Conservation (phyloP, 2,113 vertebrate genomes). For the Paradoxurus hermaphroditus region DNA sequence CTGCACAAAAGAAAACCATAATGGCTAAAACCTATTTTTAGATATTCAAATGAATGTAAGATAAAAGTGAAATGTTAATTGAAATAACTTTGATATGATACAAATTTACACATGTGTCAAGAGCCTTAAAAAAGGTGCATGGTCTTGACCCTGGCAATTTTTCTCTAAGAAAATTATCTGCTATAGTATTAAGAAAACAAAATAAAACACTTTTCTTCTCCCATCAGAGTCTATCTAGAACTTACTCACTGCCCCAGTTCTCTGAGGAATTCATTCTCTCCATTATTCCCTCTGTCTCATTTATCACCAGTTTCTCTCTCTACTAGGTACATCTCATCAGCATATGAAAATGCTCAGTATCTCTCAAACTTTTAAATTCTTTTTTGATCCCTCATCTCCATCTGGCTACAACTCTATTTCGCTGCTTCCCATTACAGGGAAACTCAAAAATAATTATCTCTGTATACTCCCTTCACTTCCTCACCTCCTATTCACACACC, state of each 20-base stretch:
- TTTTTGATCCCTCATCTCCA: neutral
- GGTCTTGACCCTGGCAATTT: neutral
- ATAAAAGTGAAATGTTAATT: conserved; percentile 14
- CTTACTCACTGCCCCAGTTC: neutral
- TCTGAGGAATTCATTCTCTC: neutral
- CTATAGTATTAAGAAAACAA: neutral
- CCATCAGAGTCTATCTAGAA: neutral
- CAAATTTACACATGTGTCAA: neutral
- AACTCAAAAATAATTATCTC: neutral
- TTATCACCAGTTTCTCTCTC: neutral
- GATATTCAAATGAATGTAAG: neutral
- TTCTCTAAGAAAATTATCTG: neutral
- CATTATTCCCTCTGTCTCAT: neutral
- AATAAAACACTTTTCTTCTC: neutral
- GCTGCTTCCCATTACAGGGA: neutral
- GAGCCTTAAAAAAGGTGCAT: neutral
- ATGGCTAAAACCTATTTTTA: neutral
- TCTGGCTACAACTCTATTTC: neutral
- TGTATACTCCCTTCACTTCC: neutral
- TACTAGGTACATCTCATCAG: neutral
- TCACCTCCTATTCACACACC: neutral
- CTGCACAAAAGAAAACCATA: neutral
- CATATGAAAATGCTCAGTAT: neutral
- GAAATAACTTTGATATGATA: neutral
- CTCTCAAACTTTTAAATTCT: neutral